phyloP scores from a whole-genome alignment of 2,797 vertebrate genomes.

The Caiman crocodilus region DNA sequence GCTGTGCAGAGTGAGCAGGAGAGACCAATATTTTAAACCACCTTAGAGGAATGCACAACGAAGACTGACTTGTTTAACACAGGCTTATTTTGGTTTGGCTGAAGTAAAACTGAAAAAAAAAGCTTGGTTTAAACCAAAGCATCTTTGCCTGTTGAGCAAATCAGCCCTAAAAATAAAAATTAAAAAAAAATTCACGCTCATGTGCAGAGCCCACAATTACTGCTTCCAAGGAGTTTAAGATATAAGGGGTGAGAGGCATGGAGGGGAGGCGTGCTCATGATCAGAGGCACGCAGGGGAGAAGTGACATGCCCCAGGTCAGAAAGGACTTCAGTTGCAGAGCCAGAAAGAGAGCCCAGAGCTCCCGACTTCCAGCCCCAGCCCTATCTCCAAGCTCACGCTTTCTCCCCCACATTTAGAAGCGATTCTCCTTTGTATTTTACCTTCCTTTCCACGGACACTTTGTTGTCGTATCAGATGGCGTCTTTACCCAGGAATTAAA shows the following conservation, averaged over 20 bases:
- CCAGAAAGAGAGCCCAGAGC: neutral
- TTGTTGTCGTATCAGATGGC: conserved; percentile 86
- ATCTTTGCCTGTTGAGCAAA: neutral
- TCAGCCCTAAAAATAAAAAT: too few relatives aligned
- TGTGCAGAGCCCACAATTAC: neutral
- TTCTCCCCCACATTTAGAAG: neutral
- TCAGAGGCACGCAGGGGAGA: neutral
- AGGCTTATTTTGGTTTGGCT: neutral
- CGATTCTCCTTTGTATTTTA: conserved; percentile 51
- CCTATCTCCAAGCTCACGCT: neutral
- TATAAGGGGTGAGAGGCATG: fast-evolving
- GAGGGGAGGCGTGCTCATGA: neutral
- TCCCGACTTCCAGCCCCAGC: fast-evolving
- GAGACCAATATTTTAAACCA: neutral
- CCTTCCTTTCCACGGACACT: conserved; percentile 83
- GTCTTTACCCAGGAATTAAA: conserved; percentile 89
- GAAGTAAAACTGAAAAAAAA: neutral
- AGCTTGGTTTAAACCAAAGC: neutral
- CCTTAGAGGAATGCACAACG: neutral
- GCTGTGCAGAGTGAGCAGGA: neutral
- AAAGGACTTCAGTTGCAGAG: neutral
- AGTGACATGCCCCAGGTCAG: neutral
- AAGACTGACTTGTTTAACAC: neutral
- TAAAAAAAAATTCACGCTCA: too few relatives aligned
- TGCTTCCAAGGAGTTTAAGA: neutral